phyloP scores from a whole-genome alignment of 2,797 vertebrate species.

The Mus spretus region DNA sequence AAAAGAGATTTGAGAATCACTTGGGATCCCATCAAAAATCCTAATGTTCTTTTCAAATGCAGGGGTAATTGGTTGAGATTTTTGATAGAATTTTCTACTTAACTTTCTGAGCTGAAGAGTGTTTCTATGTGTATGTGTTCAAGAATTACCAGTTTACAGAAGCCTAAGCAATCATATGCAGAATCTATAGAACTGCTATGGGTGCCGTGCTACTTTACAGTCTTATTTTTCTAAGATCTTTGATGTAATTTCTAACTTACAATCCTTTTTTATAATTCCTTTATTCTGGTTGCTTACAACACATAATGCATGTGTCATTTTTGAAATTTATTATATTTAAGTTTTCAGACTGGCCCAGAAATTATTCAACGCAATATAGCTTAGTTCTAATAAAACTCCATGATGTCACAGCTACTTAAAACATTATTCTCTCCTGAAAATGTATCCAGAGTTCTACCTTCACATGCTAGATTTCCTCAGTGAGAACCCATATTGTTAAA shows the following conservation, averaged over 20 bases:
- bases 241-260: background rate
- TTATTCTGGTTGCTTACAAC: background rate
- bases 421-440: background rate
- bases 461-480: background rate
- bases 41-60: constrained; percentile 19
- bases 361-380: background rate
- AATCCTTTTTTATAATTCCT: background rate
- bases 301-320: background rate
- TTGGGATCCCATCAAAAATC: background rate
- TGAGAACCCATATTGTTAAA: background rate
- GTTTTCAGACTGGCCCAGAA: constrained; percentile 6
- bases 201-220: background rate
- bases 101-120: background rate
- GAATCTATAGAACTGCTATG: background rate
- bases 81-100: constrained; percentile 13
- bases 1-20: background rate
- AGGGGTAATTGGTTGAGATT: background rate
- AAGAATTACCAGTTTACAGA: background rate
- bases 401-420: background rate
- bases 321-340: background rate
- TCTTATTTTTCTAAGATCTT: background rate
- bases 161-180: background rate
- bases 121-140: background rate
- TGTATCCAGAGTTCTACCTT: background rate
- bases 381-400: background rate